Evolutionary conservation across 2,888 invertebrate genomes (phyloP), one percentile per base, ranked within the genome.

Genomic region (Dysmachus trigonus): DNA sequence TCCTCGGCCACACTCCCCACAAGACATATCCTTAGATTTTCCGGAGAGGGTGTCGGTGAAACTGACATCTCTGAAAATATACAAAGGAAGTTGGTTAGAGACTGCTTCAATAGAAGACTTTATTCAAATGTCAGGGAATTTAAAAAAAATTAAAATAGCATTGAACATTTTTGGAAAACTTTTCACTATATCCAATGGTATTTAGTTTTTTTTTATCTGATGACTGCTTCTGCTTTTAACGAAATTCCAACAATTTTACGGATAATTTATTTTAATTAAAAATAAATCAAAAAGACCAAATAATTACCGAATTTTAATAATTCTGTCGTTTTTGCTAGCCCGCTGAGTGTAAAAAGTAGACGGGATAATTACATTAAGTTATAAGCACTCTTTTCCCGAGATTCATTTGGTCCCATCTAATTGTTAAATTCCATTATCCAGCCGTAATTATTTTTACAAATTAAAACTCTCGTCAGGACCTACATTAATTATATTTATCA

Each of bases 21-120:
- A 88, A 95, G 92, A 90, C 95, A 95, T 91, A 95, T 94, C 90
- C 94, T 93, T 88, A 93, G 92, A 89, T 93, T 93, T 87, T 93
- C 91, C 85, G 93, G 93, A 87, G 91, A 89, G 83, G 91, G 91
- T 85, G 87, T 85, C 51, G 86, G 79, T 85, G 91, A 90, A 89
- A 91, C 90, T 87, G 91, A 91, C 91, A 91, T 90, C 88, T 88
- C 89, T 89, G 86, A 10, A 87, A 87, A 53, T 30, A 35, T 83
- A 83, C 38, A 85, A 38, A 74, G 73, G 81, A 81, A 81, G 33
- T 18, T n/a, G 62, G 31, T 73, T 73, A 73, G 13, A 73, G 35
- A 3, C 47, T 47, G n/a, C 47, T 47, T 47, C 47, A 47, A n/a
- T 0, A 1, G 7, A 27, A 10, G 22, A 62, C 6, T 62, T 62